A percentile compares a stretch with the other conserved stretches of the same genome.
Conservation (phyloP, 2,888 invertebrate genomes). For the Pheosia gnoma region DNA sequence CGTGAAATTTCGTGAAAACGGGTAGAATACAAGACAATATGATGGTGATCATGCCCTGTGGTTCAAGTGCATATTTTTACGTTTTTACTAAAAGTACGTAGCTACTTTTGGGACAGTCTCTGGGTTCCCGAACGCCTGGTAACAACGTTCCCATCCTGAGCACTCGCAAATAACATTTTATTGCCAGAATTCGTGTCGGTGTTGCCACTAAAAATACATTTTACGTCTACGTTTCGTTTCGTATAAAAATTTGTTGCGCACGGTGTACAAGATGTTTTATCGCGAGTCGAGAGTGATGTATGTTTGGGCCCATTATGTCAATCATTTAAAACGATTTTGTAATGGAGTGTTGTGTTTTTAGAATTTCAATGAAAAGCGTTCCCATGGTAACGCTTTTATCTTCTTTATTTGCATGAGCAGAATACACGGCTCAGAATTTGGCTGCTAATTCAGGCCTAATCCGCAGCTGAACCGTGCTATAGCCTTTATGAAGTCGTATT, state of each 20-base stretch:
- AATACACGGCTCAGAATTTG: constrained; percentile 23
- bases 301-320: neutral
- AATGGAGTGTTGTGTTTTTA: constrained; percentile 15
- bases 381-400: constrained; percentile 9
- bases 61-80: too few relatives aligned
- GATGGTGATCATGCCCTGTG: too few relatives aligned
- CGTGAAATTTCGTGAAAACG: too few relatives aligned
- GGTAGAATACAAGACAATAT: too few relatives aligned
- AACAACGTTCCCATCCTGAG: constrained; percentile 24
- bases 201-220: constrained; percentile 47
- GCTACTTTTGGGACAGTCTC: neutral
- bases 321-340: constrained; percentile 10
- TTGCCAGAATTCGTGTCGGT: constrained; percentile 46
- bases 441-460: constrained; percentile 38
- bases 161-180: constrained; percentile 54
- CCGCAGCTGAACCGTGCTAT: constrained; percentile 30
- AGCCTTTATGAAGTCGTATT: constrained; percentile 22
- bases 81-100: neutral
- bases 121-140: neutral
- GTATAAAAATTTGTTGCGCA: constrained; percentile 52
- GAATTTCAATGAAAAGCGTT: too few relatives aligned
- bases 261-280: neutral
- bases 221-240: constrained; percentile 44
- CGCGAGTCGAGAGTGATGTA: neutral
- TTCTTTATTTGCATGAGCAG: constrained; percentile 39